phyloP scores from a whole-genome alignment of 92 coral and sea anemone species.

The Ricordea florida region DNA sequence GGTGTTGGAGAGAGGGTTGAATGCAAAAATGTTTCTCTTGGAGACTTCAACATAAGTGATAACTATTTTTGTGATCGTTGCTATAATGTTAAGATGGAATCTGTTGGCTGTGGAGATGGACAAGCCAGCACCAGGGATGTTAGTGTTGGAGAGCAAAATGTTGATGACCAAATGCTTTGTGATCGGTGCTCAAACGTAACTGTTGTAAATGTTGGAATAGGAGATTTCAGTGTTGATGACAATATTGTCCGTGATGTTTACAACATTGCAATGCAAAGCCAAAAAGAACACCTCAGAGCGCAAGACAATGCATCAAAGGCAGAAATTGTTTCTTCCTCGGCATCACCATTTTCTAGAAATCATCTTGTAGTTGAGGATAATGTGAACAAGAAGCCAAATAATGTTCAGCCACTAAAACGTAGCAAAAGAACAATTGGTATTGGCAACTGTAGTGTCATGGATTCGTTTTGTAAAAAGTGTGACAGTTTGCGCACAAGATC shows the following conservation, averaged over 20 bases:
- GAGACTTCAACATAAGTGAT: constrained; percentile 52
- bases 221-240: constrained; percentile 20
- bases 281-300: background rate
- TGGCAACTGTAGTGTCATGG: constrained; percentile 66
- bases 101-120: constrained; percentile 73
- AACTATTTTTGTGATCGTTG: constrained; percentile 64
- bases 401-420: background rate
- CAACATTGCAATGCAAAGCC: background rate
- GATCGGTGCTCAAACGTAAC: constrained; percentile 49
- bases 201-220: constrained; percentile 62
- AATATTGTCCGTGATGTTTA: constrained; percentile 1
- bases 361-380: background rate
- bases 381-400: no score
- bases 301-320: background rate
- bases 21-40: constrained; percentile 41
- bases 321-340: background rate
- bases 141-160: constrained; percentile 47
- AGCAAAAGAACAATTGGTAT: constrained; percentile 58
- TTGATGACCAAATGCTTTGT: constrained; percentile 52
- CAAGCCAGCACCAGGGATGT: constrained; percentile 6
- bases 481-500: constrained; percentile 55
- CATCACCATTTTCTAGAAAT: background rate
- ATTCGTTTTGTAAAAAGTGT: constrained; percentile 68
- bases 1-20: constrained; percentile 68
- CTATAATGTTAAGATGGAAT: constrained; percentile 29